Base-by-base conservation (phyloP, 2,797 vertebrate genomes). In the Morelia viridis region DNA sequence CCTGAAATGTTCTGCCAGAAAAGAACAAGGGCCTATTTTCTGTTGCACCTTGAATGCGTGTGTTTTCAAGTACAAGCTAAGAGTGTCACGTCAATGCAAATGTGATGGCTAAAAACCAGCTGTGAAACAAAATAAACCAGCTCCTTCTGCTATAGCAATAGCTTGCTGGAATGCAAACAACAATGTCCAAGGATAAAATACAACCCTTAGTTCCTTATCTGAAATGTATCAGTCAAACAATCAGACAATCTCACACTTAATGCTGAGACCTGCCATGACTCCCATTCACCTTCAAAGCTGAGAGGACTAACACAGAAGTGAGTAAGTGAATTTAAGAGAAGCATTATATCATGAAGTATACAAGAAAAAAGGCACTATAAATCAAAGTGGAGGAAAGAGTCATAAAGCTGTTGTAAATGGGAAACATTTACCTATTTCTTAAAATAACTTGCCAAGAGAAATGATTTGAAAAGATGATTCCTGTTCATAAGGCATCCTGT, bases 321-420 rank as follows among this genome's bases (percentile, higher is more conserved):
- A 94, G 89, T 0, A 87, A 19, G 28, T 60, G 65, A 84, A 65
- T 65, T n/a, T 65, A 24, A 9, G 80, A 7, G 84, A 94, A 91
- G 17, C 35, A 50, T 13, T 35, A 35, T 24, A 86, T 50, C 4
- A 1, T 0, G 87, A n/a, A 12, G 17, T 3, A 35, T 0, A 2
- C 5, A 3, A 1, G 71, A 46, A 56, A 62, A 53, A 58, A 46
- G 28, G 28, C 28, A 53, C 11, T 5, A 61, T 9, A 53, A n/a
- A 10, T 41, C 35, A 41, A 71, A 5, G 28, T 15, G 61, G 9
- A 5, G 17, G 22, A 35, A 83, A 22, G 26, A 13, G 6, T 12
- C 46, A 57, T 28, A 50, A n/a, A 31, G 15, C 41, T 53, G 46
- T 58, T 85, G 71, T 7, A 50, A 85, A 71, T 46, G 61, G 62